Base-by-base conservation (phyloP, 1,140 invertebrate species). In the Mactra quadrangularis region DNA sequence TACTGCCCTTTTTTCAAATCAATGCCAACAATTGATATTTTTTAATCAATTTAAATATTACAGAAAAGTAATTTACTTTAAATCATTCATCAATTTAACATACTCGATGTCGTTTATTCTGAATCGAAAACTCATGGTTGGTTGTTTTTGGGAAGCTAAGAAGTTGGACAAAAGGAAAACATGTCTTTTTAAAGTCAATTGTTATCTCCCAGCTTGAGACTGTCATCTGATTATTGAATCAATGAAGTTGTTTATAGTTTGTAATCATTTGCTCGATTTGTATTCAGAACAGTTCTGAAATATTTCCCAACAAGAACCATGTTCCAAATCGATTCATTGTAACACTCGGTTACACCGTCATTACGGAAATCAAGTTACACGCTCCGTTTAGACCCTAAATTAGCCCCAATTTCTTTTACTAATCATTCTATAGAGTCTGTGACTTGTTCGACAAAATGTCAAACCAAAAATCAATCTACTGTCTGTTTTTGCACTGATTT, bases 371-470 rank as follows among this genome's bases (percentile, higher is more conserved):
- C 82, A n/a, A 79, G 64, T 78, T 79, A 76, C 75, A 45, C 38
- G 59, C 38, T 50, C 60, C 85, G 71, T 85, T 88, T 87, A 82
- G 82, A 74, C 64, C 62, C 71, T 52, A 83, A 87, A 88, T 88
- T 88, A 88, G 84, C 82, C 62, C 71, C 86, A 87, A 88, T 88
- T 88, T 83, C 85, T 68, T 25, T 50, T 62, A 76, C 78, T 85
- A 85, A 81, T 78, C 72, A 84, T 64, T 55, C 45, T 31, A 78
- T 78, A 64, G 60, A 68, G 53, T 62, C 59, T 31, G 22, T 27
- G 59, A 31, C 74, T 62, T 76, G 59, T 76, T 76, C 59, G 74
- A 31, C 38, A 41, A 76, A 76, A 76, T 55, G 68, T 57, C 60
- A 66, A 45, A 78, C 62, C 59, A 78, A 64, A 68, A 78, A 78